A percentile compares a stretch with the other conserved stretches of the same genome.
Conservation (phyloP, 2,113 vertebrate genomes). For the Chloropsis hardwickii region DNA sequence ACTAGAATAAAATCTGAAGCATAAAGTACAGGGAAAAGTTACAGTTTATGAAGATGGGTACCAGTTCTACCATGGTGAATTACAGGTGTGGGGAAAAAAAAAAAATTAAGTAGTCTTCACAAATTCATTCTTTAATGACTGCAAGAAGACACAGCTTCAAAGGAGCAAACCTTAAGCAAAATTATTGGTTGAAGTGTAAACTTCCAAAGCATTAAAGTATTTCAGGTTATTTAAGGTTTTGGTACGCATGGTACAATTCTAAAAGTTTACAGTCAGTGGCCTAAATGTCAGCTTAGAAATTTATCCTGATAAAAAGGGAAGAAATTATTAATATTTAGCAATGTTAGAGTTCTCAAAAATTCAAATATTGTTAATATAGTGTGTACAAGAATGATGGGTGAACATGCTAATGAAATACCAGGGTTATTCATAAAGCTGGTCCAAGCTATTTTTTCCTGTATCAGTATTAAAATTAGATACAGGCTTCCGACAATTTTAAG, state of each 20-base stretch:
- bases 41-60: not conserved
- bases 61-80: not conserved
- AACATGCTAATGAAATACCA: not conserved
- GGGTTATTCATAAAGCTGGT: not conserved
- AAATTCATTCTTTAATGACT: not conserved
- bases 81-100: not conserved
- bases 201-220: not conserved
- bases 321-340: not conserved
- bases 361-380: not conserved
- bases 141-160: not conserved
- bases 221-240: not conserved
- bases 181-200: not conserved
- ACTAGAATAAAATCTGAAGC: not conserved
- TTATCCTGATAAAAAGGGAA: not conserved
- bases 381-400: not conserved
- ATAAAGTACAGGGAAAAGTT: not conserved
- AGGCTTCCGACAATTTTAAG: not conserved
- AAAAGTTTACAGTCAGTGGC: not conserved
- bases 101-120: not conserved
- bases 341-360: not conserved
- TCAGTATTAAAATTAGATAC: not conserved
- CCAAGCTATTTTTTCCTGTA: not conserved
- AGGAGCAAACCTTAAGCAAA: not conserved
- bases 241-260: not conserved
- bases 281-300: not conserved